phyloP scores from a whole-genome alignment of 2,888 invertebrate species.

The Drosophila hamatofila region DNA sequence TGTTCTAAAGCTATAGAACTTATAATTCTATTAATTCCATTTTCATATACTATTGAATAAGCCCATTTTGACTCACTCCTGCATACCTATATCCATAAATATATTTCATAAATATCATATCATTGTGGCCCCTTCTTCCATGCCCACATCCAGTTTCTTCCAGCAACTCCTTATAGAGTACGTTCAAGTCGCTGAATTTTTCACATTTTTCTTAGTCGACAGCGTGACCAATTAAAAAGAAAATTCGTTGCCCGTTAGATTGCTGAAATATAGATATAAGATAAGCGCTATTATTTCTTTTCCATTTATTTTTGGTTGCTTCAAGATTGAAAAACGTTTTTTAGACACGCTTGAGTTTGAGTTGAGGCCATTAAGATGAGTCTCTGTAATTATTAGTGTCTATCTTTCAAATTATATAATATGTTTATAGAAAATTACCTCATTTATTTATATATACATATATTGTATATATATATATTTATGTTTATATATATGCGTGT shows the following conservation, averaged over 20 bases:
- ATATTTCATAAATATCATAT: no score
- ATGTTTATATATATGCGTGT: neutral
- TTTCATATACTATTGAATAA: no score
- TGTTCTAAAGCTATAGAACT: neutral
- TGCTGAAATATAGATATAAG: slow-evolving; percentile 15
- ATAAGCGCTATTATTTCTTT: slow-evolving; percentile 2
- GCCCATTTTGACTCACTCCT: no score
- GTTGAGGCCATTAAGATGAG: neutral
- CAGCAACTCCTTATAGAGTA: slow-evolving; percentile 13
- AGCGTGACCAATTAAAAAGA: slow-evolving; percentile 25
- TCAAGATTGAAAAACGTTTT: slow-evolving; percentile 11
- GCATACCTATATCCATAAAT: no score
- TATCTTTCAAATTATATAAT: neutral
- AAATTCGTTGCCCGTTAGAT: slow-evolving; percentile 11
- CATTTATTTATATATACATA: neutral
- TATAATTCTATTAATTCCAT: no score
- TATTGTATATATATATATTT: no score
- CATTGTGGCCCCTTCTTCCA: no score
- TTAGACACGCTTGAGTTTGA: slow-evolving; percentile 15
- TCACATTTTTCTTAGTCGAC: neutral
- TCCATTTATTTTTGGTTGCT: slow-evolving; percentile 1
- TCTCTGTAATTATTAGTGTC: neutral
- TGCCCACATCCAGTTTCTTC: no score
- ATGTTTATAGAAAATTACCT: neutral
- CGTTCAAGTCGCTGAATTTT: neutral